Conservation (phyloP, 1,140 invertebrate genomes). For the Nasonia giraulti region DNA sequence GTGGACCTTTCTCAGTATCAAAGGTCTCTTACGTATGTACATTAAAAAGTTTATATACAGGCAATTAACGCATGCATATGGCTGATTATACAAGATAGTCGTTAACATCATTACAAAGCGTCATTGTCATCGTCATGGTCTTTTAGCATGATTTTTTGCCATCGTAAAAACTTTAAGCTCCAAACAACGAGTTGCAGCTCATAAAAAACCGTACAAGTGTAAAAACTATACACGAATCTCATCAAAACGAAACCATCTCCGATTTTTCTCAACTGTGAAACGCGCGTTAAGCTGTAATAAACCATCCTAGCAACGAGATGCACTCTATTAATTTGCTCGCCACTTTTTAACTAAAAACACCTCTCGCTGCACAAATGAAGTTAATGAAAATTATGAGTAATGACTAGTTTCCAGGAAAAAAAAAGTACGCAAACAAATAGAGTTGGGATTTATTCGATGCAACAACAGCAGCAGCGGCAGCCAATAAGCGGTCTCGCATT, state of each 20-base stretch:
- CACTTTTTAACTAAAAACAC: no score
- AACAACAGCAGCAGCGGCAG: background rate
- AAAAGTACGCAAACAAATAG: background rate
- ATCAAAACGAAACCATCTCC: background rate
- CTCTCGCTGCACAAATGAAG: no score
- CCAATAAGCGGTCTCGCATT: background rate
- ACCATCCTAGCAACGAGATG: no score
- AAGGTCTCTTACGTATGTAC: slow-evolving; percentile 71
- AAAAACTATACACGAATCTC: background rate
- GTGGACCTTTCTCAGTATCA: slow-evolving; percentile 74
- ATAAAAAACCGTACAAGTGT: background rate
- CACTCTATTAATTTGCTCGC: no score
- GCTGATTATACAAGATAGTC: slow-evolving; percentile 60
- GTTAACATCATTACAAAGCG: slow-evolving; percentile 36
- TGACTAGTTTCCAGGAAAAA: no score
- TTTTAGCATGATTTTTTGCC: slow-evolving; percentile 2
- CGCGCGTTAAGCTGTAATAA: background rate
- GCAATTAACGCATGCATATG: slow-evolving; percentile 62
- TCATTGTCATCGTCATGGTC: slow-evolving; percentile 39
- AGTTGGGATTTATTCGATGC: background rate
- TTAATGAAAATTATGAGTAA: no score
- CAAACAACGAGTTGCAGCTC: slow-evolving; percentile 34
- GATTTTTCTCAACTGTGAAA: slow-evolving; percentile 58
- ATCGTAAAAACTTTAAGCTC: slow-evolving; percentile 36
- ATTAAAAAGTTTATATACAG: slow-evolving; percentile 54